Evolutionary conservation across 2,113 vertebrate species (phyloP).

Genomic region (Cynocephalus volans): DNA sequence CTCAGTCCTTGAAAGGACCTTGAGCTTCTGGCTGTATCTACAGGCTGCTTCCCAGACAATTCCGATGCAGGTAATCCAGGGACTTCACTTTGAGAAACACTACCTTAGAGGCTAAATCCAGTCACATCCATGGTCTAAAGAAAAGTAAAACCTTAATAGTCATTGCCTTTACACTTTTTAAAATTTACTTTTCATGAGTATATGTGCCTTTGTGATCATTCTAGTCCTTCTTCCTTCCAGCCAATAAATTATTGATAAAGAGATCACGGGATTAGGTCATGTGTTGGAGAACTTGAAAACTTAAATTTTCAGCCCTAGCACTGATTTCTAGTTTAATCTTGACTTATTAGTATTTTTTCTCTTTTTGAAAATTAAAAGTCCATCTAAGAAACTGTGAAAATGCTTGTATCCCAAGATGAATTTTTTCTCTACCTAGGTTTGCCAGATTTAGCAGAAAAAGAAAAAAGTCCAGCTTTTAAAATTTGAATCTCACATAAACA

Average conservation of each 20-base stretch:
- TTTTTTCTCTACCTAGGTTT: constrained; percentile 10
- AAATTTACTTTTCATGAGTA: constrained; percentile 52
- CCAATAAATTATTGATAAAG: constrained; percentile 70
- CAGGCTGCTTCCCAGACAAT: not conserved
- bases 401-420: constrained; percentile 50
- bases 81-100: constrained; percentile 13
- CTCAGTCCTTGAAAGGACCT: not conserved
- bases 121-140: not conserved
- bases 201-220: constrained; percentile 62
- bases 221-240: constrained; percentile 53
- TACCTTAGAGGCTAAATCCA: not conserved
- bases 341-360: constrained; percentile 71
- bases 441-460: constrained; percentile 20
- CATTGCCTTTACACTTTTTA: constrained; percentile 43
- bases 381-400: constrained; percentile 76
- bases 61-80: not conserved
- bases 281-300: constrained; percentile 62
- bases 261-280: constrained; percentile 67
- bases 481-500: constrained; percentile 68
- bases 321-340: constrained; percentile 57
- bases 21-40: constrained; percentile 18
- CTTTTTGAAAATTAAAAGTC: constrained; percentile 67
- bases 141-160: constrained; percentile 63
- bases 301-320: constrained; percentile 25
- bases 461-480: constrained; percentile 21